These are phyloP conservation scores for Leptinotarsa juncta DNA, from an alignment of 2,888 invertebrate genomes.

Conservation along the genomic window DNA sequence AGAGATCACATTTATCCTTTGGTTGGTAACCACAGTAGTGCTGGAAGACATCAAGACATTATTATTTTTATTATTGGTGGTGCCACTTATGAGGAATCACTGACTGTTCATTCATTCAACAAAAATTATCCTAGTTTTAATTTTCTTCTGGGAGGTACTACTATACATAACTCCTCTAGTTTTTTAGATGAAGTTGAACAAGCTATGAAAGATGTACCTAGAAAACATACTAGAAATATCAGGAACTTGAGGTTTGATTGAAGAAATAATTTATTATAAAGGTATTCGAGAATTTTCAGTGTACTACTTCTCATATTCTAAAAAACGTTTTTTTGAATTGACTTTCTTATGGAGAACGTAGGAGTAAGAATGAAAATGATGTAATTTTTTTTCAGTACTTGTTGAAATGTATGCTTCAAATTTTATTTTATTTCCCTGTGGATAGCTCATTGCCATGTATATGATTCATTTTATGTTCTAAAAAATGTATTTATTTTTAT, in stretches of 20 bases:
- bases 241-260: conserved; percentile 55
- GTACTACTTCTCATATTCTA: not conserved
- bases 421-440: conserved; percentile 17
- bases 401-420: not conserved
- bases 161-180: conserved; percentile 87
- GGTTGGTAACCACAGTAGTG: conserved; percentile 74
- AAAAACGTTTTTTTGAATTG: not conserved
- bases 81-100: conserved; percentile 94
- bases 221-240: conserved; percentile 59
- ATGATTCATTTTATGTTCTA: not conserved
- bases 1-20: conserved; percentile 88
- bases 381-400: not conserved
- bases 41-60: conserved; percentile 87
- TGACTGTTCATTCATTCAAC: conserved; percentile 85
- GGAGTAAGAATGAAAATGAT: not conserved
- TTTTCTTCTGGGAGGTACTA: conserved; percentile 91
- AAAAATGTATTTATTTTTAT: conserved; percentile 9
- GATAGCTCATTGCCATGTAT: conserved; percentile 19
- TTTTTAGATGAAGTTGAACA: conserved; percentile 82
- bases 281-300: not conserved
- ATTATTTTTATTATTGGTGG: conserved; percentile 97
- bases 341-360: not conserved
- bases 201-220: conserved; percentile 75
- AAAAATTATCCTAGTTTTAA: conserved; percentile 79
- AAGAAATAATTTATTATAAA: conserved; percentile 5